Evolutionary conservation across 1,140 invertebrate species (phyloP).

Genomic region (Watersipora subatra): DNA sequence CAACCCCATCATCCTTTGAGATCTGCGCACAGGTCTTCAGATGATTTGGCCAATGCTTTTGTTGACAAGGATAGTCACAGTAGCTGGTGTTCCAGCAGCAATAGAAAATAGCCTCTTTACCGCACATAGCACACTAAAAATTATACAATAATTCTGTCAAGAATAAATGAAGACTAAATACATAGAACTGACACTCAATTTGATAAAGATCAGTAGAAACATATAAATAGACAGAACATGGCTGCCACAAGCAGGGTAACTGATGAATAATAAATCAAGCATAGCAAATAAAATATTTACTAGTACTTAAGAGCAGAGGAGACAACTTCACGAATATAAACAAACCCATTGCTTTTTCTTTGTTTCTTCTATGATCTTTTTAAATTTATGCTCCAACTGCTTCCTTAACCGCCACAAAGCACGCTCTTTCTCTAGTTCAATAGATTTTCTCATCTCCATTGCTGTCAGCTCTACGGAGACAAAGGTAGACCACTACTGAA

Average conservation of each 20-base stretch:
- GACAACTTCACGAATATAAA: too few relatives aligned
- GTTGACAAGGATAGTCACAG: slow-evolving; percentile 65
- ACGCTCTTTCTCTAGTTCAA: slow-evolving; percentile 53
- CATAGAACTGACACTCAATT: too few relatives aligned
- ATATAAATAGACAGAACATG: too few relatives aligned
- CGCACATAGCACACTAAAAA: slow-evolving; percentile 59
- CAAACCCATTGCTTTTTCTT: slow-evolving; percentile 66
- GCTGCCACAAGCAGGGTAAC: too few relatives aligned
- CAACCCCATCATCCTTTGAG: slow-evolving; percentile 16
- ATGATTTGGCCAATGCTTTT: slow-evolving; percentile 45
- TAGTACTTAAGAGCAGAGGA: too few relatives aligned
- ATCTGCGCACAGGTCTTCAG: slow-evolving; percentile 42
- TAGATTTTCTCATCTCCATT: slow-evolving; percentile 50
- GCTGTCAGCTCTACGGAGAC: slow-evolving; percentile 40
- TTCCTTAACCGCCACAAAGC: slow-evolving; percentile 48
- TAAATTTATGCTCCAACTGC: slow-evolving; percentile 50
- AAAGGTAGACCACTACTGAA: too few relatives aligned
- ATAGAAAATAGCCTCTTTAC: slow-evolving; percentile 72
- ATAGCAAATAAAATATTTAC: too few relatives aligned
- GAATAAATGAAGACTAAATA: too few relatives aligned
- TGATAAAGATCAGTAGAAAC: too few relatives aligned
- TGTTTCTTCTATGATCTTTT: slow-evolving; percentile 55
- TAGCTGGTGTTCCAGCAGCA: slow-evolving; percentile 92
- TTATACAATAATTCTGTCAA: too few relatives aligned
- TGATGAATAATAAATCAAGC: too few relatives aligned